These are phyloP conservation scores for Leptura quadrifasciata DNA, from an alignment of 2,888 invertebrate genomes.

Conservation along the genomic window DNA sequence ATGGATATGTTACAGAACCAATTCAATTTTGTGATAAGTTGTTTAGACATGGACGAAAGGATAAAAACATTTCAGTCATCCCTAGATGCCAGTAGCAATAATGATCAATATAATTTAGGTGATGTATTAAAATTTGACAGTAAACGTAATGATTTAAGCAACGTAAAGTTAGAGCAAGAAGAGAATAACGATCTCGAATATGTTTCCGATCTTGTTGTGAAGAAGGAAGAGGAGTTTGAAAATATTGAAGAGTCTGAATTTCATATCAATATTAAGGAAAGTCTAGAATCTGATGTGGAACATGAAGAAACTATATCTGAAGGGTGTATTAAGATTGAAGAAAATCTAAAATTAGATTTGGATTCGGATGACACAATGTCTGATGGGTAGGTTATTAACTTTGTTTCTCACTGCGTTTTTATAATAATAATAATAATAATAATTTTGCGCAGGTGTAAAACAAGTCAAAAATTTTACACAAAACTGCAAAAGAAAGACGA, in stretches of 20 bases:
- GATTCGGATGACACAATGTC: background rate
- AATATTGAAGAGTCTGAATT: background rate
- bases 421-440: too few relatives aligned
- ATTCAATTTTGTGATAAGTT: slow-evolving; percentile 31
- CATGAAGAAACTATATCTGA: background rate
- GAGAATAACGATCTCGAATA: background rate
- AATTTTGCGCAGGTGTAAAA: too few relatives aligned
- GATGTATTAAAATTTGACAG: slow-evolving; percentile 20
- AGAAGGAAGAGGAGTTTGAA: slow-evolving; percentile 12
- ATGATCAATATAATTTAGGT: background rate
- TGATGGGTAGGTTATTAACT: background rate
- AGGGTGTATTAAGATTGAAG: background rate
- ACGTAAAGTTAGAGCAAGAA: background rate
- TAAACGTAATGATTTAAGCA: background rate
- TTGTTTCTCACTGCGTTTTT: too few relatives aligned
- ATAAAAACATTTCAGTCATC: slow-evolving; percentile 20
- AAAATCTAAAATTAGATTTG: background rate
- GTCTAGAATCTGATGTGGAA: background rate
- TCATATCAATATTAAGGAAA: background rate
- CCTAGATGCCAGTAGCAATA: background rate
- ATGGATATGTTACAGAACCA: slow-evolving; percentile 32
- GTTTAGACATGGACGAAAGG: slow-evolving; percentile 18
- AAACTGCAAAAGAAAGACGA: too few relatives aligned
- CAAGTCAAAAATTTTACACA: too few relatives aligned
- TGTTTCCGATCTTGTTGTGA: background rate